These are phyloP conservation scores for Hymenopus coronatus DNA, from an alignment of 2,888 invertebrate species.

Conservation along the genomic window DNA sequence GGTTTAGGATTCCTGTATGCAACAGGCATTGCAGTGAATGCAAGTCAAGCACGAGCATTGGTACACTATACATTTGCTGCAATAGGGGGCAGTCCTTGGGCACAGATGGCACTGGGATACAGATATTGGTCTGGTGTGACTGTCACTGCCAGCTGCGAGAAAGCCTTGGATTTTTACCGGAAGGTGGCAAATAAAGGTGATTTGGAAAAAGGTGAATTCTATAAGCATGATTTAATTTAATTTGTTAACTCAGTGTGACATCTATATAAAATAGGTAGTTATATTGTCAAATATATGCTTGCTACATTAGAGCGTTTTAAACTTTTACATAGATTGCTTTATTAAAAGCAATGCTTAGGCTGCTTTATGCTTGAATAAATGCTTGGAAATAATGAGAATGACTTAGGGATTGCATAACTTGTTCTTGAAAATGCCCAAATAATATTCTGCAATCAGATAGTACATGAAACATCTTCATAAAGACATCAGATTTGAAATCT, in stretches of 20 bases:
- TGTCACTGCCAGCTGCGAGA: slow-evolving; percentile 85
- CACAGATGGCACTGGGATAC: slow-evolving; percentile 97
- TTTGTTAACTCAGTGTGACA: not conserved
- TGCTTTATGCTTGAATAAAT: not conserved
- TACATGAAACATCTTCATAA: too few species aligned
- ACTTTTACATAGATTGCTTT: not conserved
- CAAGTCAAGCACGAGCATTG: slow-evolving; percentile 83
- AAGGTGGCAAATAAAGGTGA: slow-evolving; percentile 84
- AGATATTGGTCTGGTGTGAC: slow-evolving; percentile 90
- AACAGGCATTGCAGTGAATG: slow-evolving; percentile 80
- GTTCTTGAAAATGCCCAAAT: not conserved
- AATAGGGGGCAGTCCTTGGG: slow-evolving; percentile 84
- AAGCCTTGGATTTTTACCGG: slow-evolving; percentile 85
- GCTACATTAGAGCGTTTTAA: too few species aligned
- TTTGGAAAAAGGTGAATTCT: not conserved
- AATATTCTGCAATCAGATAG: not conserved
- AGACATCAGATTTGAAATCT: too few species aligned
- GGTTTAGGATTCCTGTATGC: slow-evolving; percentile 86
- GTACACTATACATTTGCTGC: slow-evolving; percentile 92
- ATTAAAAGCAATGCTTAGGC: not conserved
- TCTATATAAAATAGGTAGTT: not conserved
- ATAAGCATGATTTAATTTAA: not conserved
- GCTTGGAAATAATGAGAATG: not conserved
- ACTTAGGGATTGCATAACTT: not conserved
- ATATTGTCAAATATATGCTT: not conserved